phyloP scores from a whole-genome alignment of 2,113 vertebrate genomes.

The Cairina moschata region DNA sequence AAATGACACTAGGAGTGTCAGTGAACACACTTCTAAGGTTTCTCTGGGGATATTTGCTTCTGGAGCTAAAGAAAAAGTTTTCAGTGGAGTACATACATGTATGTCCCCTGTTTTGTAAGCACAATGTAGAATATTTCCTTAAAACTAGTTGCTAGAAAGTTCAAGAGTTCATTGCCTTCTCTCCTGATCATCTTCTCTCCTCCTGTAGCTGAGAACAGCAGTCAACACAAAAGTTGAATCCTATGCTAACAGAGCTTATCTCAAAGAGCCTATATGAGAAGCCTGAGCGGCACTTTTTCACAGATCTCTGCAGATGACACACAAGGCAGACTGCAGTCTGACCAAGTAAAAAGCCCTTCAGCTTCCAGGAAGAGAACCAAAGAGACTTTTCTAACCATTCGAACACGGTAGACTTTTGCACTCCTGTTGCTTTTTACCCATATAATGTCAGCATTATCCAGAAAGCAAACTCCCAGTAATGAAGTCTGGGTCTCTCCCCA shows the following conservation, averaged over 20 bases:
- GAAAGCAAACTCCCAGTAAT: conserved; percentile 63
- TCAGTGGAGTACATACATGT: not conserved
- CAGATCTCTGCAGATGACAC: not conserved
- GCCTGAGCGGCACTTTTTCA: not conserved
- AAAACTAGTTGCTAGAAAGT: not conserved
- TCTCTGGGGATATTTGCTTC: not conserved
- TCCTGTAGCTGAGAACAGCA: not conserved
- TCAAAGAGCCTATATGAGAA: not conserved
- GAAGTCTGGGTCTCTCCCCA: conserved; percentile 73
- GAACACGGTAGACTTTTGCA: not conserved
- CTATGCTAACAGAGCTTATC: not conserved
- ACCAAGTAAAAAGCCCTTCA: not conserved
- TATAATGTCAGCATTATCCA: conserved; percentile 53
- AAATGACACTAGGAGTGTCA: no score
- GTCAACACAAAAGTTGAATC: not conserved
- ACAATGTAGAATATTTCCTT: not conserved
- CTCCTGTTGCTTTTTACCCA: conserved; percentile 26
- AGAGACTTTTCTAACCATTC: conserved; percentile 2
- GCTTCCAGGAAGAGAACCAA: not conserved
- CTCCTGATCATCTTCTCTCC: not conserved
- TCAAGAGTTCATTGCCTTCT: not conserved
- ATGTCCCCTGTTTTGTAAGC: not conserved
- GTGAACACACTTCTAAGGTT: not conserved
- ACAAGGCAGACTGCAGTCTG: not conserved
- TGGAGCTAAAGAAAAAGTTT: not conserved